These are phyloP conservation scores for Dynastes maya DNA, from an alignment of 2,888 invertebrate genomes.

Conservation along the genomic window DNA sequence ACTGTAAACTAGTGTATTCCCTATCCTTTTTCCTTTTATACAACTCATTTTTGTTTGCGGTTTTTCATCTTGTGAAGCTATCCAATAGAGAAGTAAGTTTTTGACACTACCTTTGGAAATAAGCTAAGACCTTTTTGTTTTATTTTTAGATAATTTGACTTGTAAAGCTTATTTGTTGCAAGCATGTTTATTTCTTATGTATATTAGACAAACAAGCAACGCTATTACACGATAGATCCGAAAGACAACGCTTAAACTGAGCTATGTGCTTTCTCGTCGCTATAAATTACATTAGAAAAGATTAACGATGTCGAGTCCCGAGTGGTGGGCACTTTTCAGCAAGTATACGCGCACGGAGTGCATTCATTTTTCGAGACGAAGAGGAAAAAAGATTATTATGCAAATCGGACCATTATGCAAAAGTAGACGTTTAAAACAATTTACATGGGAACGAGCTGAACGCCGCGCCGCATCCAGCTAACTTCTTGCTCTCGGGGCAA, in stretches of 20 bases:
- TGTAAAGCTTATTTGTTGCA: too few relatives aligned
- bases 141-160: too few relatives aligned
- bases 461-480: slow-evolving; percentile 34
- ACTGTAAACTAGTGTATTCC: too few relatives aligned
- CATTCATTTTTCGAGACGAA: slow-evolving; percentile 44
- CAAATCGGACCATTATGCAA: slow-evolving; percentile 46
- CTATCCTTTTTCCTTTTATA: too few relatives aligned
- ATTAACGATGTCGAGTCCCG: slow-evolving; percentile 37
- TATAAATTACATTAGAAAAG: slow-evolving; percentile 44
- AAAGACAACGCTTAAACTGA: slow-evolving; percentile 14
- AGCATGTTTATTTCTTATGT: too few relatives aligned
- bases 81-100: too few relatives aligned
- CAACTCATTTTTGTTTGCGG: too few relatives aligned
- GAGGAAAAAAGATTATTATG: slow-evolving; percentile 46
- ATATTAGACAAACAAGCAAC: background rate
- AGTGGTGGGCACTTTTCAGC: slow-evolving; percentile 38
- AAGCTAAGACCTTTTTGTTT: too few relatives aligned
- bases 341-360: slow-evolving; percentile 21
- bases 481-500: slow-evolving; percentile 44
- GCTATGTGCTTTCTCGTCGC: slow-evolving; percentile 1
- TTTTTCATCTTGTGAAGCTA: too few relatives aligned
- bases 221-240: slow-evolving; percentile 15
- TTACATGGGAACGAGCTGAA: slow-evolving; percentile 42
- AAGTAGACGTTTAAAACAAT: slow-evolving; percentile 48
- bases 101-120: too few relatives aligned